These are phyloP conservation scores for Rhopalosiphum maidis DNA, from an alignment of 1,140 invertebrate genomes.

Conservation along the genomic window DNA sequence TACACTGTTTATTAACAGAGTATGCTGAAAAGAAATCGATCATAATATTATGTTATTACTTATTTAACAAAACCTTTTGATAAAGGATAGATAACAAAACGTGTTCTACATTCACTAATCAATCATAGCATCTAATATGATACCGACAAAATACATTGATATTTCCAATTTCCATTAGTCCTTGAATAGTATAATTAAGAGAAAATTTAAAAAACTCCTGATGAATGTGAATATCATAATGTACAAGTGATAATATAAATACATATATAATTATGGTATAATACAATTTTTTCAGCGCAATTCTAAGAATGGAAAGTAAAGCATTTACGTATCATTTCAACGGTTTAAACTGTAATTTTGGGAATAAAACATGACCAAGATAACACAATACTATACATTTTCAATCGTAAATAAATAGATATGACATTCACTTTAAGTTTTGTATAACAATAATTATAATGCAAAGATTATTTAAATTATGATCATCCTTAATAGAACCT, in stretches of 20 bases:
- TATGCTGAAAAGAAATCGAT: neutral
- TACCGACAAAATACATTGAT: neutral
- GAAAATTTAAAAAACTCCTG: neutral
- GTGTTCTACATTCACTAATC: neutral
- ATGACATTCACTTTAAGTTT: conserved; percentile 7
- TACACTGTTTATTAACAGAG: neutral
- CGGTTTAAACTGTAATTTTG: neutral
- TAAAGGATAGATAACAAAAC: neutral
- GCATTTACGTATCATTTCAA: neutral
- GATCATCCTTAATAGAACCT: neutral
- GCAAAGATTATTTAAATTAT: conserved; percentile 16
- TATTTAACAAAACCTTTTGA: neutral
- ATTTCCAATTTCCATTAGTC: neutral
- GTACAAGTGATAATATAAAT: neutral
- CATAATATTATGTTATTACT: neutral
- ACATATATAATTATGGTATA: neutral
- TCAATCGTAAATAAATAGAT: neutral
- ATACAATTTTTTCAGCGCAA: neutral
- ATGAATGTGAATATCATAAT: neutral
- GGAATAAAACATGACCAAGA: neutral
- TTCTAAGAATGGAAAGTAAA: neutral
- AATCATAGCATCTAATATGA: neutral
- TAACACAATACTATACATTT: neutral
- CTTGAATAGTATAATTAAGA: neutral
- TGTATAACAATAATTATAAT: neutral